These are phyloP conservation scores for Meloidogyne floridensis DNA, from an alignment of 1,140 invertebrate genomes.

Conservation along the genomic window DNA sequence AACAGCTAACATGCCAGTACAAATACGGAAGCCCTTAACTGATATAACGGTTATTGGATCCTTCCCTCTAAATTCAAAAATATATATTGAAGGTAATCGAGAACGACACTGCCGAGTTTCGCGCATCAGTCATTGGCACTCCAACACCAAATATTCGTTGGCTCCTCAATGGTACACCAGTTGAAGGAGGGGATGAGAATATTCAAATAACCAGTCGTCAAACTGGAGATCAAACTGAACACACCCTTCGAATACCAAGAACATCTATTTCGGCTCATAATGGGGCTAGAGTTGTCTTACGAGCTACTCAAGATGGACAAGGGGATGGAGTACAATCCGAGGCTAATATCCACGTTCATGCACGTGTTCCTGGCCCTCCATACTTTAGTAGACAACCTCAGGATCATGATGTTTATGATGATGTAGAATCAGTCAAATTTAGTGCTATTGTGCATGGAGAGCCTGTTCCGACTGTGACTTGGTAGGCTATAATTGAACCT, in stretches of 20 bases:
- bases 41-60: not conserved
- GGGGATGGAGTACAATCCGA: slow-evolving; percentile 42
- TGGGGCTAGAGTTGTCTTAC: slow-evolving; percentile 36
- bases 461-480: slow-evolving; percentile 82
- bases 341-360: slow-evolving; percentile 45
- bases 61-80: not conserved
- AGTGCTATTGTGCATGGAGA: slow-evolving; percentile 82
- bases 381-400: slow-evolving; percentile 60
- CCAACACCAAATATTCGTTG: slow-evolving; percentile 84
- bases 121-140: slow-evolving; percentile 83
- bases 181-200: slow-evolving; percentile 20
- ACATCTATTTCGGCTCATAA: slow-evolving; percentile 33
- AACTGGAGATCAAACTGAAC: slow-evolving; percentile 15
- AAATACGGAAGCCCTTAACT: not conserved
- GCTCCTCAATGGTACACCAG: slow-evolving; percentile 72
- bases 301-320: slow-evolving; percentile 43
- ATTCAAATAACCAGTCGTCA: slow-evolving; percentile 16
- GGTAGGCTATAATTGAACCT: slow-evolving; percentile 67
- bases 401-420: slow-evolving; percentile 73
- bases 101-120: slow-evolving; percentile 65
- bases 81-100: slow-evolving; percentile 65
- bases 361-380: slow-evolving; percentile 35
- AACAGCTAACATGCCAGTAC: not conserved
- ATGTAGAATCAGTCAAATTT: slow-evolving; percentile 70
- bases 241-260: slow-evolving; percentile 12